Percentiles rank a stretch among this genome's conserved stretches.
Conservation (phyloP, 2,113 vertebrate genomes). For the Pseudorectes ferrugineus region DNA sequence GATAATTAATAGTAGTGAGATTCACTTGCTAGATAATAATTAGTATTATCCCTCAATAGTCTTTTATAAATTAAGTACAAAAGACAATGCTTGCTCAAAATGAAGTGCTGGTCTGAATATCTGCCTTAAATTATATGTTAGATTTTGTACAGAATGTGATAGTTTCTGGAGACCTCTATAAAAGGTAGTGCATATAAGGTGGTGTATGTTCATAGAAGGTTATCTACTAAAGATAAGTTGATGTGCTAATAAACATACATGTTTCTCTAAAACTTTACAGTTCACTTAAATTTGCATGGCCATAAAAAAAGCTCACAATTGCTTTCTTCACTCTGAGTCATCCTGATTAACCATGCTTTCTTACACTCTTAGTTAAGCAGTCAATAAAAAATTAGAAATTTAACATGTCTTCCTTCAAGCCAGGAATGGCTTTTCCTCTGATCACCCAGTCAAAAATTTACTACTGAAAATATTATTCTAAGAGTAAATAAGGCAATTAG, state of each 20-base stretch:
- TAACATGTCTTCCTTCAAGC: not conserved
- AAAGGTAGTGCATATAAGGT: not conserved
- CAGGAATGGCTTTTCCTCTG: not conserved
- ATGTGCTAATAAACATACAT: not conserved
- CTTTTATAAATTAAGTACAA: not conserved
- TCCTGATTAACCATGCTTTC: not conserved
- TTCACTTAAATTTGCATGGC: not conserved
- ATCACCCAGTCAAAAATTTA: not conserved
- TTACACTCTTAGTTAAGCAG: not conserved
- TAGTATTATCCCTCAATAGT: not conserved
- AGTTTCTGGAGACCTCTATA: not conserved
- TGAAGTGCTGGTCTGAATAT: not conserved
- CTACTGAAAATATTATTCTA: not conserved
- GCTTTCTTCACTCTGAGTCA: not conserved
- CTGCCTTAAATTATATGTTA: not conserved
- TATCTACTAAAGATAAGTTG: not conserved
- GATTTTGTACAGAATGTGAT: not conserved
- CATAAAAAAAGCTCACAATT: not conserved
- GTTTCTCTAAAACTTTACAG: not conserved
- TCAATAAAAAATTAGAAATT: not conserved
- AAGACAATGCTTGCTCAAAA: not conserved
- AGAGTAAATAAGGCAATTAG: not conserved
- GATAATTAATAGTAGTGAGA: slow-evolving; percentile 1
- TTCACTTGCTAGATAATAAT: not conserved
- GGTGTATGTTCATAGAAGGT: not conserved